Conservation (phyloP, 2,888 invertebrate species). For the Cephus runcator region DNA sequence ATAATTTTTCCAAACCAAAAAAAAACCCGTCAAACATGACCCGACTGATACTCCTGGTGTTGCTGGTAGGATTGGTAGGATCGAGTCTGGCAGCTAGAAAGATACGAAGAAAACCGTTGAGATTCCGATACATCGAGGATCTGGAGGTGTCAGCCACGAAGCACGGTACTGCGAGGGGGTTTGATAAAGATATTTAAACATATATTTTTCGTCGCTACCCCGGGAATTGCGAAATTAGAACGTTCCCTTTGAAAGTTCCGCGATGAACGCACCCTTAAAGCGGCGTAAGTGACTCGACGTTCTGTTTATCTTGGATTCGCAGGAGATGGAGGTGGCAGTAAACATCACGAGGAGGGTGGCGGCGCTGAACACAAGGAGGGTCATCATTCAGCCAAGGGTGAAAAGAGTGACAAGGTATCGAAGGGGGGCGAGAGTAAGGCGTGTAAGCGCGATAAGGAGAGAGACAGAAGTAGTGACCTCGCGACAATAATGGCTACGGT, state of each 20-base stretch:
- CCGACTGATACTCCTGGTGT: neutral
- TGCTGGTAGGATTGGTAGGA: neutral
- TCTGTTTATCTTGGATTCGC: constrained; percentile 27
- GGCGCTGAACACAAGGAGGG: constrained; percentile 39
- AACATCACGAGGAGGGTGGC: constrained; percentile 41
- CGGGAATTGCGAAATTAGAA: neutral
- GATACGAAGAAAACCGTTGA: constrained; percentile 33
- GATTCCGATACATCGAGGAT: constrained; percentile 42
- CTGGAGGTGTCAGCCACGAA: constrained; percentile 44
- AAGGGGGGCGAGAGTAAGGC: neutral
- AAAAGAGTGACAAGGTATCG: constrained; percentile 49
- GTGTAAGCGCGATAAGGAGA: neutral
- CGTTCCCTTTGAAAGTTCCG: too few species aligned
- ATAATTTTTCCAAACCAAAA: too few species aligned
- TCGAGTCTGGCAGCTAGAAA: constrained; percentile 26
- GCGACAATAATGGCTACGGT: too few species aligned
- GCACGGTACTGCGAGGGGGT: constrained; percentile 16
- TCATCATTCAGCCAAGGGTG: constrained; percentile 34
- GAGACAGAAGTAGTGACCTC: neutral
- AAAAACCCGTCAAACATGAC: neutral
- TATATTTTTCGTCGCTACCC: neutral
- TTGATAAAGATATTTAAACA: neutral
- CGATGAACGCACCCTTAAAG: neutral
- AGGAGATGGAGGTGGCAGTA: constrained; percentile 21
- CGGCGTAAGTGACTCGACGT: neutral